Conservation (phyloP, 2,888 invertebrate genomes). For the Mamestra brassicae region DNA sequence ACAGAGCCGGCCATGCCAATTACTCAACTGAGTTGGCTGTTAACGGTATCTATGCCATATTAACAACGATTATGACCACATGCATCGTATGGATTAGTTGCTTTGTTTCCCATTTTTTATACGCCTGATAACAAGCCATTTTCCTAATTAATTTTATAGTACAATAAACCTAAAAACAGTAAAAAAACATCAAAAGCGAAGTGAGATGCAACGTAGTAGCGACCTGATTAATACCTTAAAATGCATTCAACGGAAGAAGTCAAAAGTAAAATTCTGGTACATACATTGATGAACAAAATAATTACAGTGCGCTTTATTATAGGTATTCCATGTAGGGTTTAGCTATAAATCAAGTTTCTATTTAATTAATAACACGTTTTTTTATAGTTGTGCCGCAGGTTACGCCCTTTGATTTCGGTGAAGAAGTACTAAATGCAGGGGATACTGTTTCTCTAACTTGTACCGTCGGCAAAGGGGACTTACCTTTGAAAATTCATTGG, state of each 20-base stretch:
- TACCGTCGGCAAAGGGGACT: constrained; percentile 93
- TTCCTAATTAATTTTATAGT: background rate
- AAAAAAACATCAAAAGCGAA: background rate
- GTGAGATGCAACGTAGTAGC: background rate
- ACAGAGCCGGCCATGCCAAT: constrained; percentile 92
- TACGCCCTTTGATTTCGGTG: constrained; percentile 94
- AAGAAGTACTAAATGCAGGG: constrained; percentile 93
- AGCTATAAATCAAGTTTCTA: background rate
- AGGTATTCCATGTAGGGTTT: background rate
- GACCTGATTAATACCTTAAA: background rate
- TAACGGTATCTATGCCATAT: constrained; percentile 91
- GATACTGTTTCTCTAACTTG: constrained; percentile 94
- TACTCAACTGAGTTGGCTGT: constrained; percentile 93
- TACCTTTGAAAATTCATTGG: constrained; percentile 93
- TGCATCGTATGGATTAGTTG: constrained; percentile 52
- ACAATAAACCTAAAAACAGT: background rate
- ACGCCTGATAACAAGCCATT: constrained; percentile 36
- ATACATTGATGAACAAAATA: background rate
- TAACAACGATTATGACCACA: constrained; percentile 49
- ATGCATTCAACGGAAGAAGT: background rate
- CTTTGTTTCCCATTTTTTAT: constrained; percentile 46
- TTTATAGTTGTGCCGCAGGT: constrained; percentile 94
- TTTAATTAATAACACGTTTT: constrained; percentile 51
- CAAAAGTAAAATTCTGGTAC: background rate
- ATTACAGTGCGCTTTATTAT: background rate